Evolutionary conservation across 2,113 vertebrate species (phyloP), one percentile per base, ranked within the genome.

Genomic region (Melanocharis versteri): DNA sequence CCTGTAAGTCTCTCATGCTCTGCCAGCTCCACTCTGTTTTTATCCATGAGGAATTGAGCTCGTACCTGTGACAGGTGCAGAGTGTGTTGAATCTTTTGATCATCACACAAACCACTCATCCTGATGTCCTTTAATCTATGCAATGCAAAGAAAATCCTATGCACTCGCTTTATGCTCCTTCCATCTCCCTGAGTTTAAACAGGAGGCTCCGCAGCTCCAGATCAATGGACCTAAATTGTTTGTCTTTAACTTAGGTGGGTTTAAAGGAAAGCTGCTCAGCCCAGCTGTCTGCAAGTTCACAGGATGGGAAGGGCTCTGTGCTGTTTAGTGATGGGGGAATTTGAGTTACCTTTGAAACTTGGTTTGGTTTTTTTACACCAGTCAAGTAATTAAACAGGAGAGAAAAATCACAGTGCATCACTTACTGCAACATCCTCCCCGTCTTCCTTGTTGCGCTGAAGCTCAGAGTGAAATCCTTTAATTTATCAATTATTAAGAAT

Each of bases 151-250:
- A 60, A 94, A 97, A 94, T 96, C 90, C 95, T 91, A 1, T 81
- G 89, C 92, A 79, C 88, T 51, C 31, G 15, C 92, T 92, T 93
- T 85, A 22, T 79, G 89, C 90, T 95, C 90, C 91, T 90, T 95
- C 91, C 94, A 53, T 75, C 86, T 96, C 88, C 84, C 84, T 0
- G 5, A 70, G 94, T 90, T 96, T 95, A 75, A 97, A 94, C 93
- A 96, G 95, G 88, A 97, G 90, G 83, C 76, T 94, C 69, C 84
- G 39, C 81, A 89, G 78, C 89, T 90, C 47, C 87, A 95, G 97
- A 97, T 97, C 97, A 97, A 97, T 97, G 92, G 33, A 19, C 90
- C 93, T 93, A 96, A 97, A 97, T 96, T 96, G 95, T 97, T 96
- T 97, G 90, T 97, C 76, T 96, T 97, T 96, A 96, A 82, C 88